These are phyloP conservation scores for Xiphophorus couchianus DNA, from an alignment of 2,113 vertebrate genomes.

Conservation along the genomic window DNA sequence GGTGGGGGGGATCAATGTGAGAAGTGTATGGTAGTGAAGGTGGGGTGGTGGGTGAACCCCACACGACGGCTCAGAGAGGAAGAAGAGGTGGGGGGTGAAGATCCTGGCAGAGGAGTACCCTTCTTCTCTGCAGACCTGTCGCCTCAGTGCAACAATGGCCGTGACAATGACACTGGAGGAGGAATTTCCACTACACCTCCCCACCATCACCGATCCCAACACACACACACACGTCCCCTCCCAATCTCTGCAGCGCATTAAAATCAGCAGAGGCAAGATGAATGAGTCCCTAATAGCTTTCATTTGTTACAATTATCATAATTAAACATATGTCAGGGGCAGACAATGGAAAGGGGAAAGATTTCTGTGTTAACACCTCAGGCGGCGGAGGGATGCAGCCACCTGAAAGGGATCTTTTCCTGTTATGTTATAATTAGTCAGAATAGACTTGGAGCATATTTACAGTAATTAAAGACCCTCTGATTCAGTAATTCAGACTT, in stretches of 20 bases:
- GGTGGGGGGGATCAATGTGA: slow-evolving; percentile 55
- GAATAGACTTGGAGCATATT: slow-evolving; percentile 34
- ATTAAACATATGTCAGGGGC: slow-evolving; percentile 74
- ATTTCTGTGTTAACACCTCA: slow-evolving; percentile 69
- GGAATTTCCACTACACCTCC: slow-evolving; percentile 57
- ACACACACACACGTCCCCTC: slow-evolving; percentile 24
- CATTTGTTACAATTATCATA: slow-evolving; percentile 78
- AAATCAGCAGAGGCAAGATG: slow-evolving; percentile 55
- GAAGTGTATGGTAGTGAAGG: slow-evolving; percentile 33
- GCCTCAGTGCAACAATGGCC: slow-evolving; percentile 70
- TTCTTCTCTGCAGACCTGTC: slow-evolving; percentile 64
- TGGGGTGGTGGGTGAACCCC: slow-evolving; percentile 55
- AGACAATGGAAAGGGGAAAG: slow-evolving; percentile 56
- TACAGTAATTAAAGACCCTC: slow-evolving; percentile 43
- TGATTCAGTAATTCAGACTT: background rate
- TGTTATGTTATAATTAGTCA: slow-evolving; percentile 56
- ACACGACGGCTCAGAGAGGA: slow-evolving; percentile 60
- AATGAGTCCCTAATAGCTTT: slow-evolving; percentile 73
- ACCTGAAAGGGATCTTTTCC: slow-evolving; percentile 26
- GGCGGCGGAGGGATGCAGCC: slow-evolving; percentile 25
- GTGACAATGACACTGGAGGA: slow-evolving; percentile 75
- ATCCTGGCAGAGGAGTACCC: slow-evolving; percentile 63
- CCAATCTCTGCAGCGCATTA: slow-evolving; percentile 52
- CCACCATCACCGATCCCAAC: slow-evolving; percentile 10
- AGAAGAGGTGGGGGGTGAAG: slow-evolving; percentile 14